Conservation (phyloP, 1,140 invertebrate genomes). For the Phortica variegata region DNA sequence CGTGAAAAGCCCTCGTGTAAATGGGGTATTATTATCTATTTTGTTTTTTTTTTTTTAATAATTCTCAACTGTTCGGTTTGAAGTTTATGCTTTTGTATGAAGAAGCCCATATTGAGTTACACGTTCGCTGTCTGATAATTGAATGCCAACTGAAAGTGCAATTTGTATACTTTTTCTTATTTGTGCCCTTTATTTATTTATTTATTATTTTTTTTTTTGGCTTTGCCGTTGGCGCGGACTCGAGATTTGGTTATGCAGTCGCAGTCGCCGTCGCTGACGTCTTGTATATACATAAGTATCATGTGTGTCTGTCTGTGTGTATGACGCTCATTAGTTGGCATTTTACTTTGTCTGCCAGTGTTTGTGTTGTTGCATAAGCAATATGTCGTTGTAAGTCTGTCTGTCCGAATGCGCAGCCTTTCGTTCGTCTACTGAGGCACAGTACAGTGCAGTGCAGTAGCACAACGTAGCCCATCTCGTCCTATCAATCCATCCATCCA, state of each 20-base stretch:
- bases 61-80: slow-evolving; percentile 34
- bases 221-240: slow-evolving; percentile 32
- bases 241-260: slow-evolving; percentile 41
- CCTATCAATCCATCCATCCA: neutral
- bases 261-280: slow-evolving; percentile 15
- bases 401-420: neutral
- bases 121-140: slow-evolving; percentile 27
- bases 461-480: slow-evolving; percentile 31
- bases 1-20: neutral
- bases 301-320: slow-evolving; percentile 22
- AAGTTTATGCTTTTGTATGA: slow-evolving; percentile 35
- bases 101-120: slow-evolving; percentile 32
- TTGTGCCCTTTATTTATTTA: no score
- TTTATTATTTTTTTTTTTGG: slow-evolving; percentile 3
- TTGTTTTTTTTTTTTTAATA: neutral
- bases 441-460: no score
- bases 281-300: slow-evolving; percentile 48
- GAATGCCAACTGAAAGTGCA: slow-evolving; percentile 35
- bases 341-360: neutral
- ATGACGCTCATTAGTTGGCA: slow-evolving; percentile 2
- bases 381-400: neutral
- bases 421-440: slow-evolving; percentile 7
- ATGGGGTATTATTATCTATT: no score
- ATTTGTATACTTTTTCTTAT: no score
- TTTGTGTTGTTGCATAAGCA: slow-evolving; percentile 1